Evolutionary conservation across 2,113 vertebrate genomes (phyloP), one percentile per base, ranked within the genome.

Genomic region (Elachura formosa): DNA sequence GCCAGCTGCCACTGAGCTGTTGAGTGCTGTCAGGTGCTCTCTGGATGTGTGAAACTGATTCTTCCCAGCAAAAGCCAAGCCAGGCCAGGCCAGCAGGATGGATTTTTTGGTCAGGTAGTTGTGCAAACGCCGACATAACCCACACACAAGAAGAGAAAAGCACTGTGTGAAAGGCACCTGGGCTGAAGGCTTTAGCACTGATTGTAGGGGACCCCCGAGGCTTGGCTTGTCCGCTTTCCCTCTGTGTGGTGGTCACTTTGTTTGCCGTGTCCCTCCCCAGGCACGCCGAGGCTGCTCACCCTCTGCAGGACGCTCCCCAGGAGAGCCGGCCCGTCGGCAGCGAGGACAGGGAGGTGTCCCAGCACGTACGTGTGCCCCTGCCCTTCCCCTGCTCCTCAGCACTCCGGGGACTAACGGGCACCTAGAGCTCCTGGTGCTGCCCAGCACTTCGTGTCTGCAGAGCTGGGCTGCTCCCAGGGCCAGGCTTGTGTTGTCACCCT

Each of bases 231-330:
- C 11, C 34, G 11, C 55, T 74, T 18, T 34, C 2, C 46, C 59
- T 29, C 1, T 71, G 40, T 93, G 22, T 93, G 17, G 0, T n/a
- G 71, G 63, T 83, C 38, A 51, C 84, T 75, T 28, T 80, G 48
- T 81, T 77, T 59, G 43, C 2, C 84, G n/a, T 96, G 22, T 94
- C 38, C 4, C 8, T 84, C 76, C 1, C 43, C 76, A 97, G 97
- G 3, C 90, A 94, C 22, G 18, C 88, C 38, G 95, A 96, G 55
- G 75, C 95, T 69, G 91, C 96, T 79, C 96, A 97, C 49, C 84
- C 96, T 49, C 74, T 97, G 74, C 97, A 97, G 80, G 96, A 97
- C 5, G 52, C 90, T 74, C 88, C 97, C 74, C 96, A 93, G 86
- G 97, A 97, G 92, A 96, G 12, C 87, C 89, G 94, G 51, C 90